Base-by-base conservation (phyloP, 1,140 invertebrate species). In the Ostrea denselamellosa region DNA sequence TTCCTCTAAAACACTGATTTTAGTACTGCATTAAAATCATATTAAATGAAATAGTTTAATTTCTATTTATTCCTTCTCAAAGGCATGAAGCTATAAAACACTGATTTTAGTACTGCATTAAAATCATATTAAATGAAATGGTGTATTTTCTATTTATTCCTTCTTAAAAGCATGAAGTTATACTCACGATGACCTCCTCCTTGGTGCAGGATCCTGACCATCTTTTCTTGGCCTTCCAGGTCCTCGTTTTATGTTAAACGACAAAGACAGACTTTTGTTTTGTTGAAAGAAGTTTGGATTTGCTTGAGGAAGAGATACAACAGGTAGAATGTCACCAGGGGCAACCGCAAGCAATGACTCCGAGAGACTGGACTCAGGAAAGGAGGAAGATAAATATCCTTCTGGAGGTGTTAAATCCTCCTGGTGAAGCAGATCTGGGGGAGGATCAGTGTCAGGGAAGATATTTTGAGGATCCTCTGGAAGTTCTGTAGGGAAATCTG, bases 141-240 rank as follows among this genome's bases (percentile, higher is more conserved):
- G 56, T 10, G 56, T 4, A 0, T 17, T 5, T 17, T 58, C 14
- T 14, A 58, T 19, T 58, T 58, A 14, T 17, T 17, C 5, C 19
- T 62, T 62, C 17, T 62, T 7, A 58, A 58, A 0, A 14, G 10
- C n/a, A n/a, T 0, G 17, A 17, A 62, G 17, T 17, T 7, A 5
- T 34, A 83, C 82, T 83, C n/a, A 52, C 52, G 44, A 83, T 54
- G 82, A 54, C 82, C 52, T 83, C 28, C 52, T 52, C 28, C 82
- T 51, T 53, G 82, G 84, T n/a, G 85, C 51, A 52, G 89, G 89
- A 12, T 87, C 89, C 54, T 89, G 68, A 51, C 90, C 89, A 90
- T 92, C 91, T 89, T 92, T 92, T 52, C 91, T 89, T 9, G 91
- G 90, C 85, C 90, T 83, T 14, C 91, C 90, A 28, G 90, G 91